Percentiles rank a stretch among this genome's conserved stretches.
These are phyloP conservation scores for Pangasius mekongensis DNA, from an alignment of 2,797 vertebrate genomes.

Conservation along the genomic window DNA sequence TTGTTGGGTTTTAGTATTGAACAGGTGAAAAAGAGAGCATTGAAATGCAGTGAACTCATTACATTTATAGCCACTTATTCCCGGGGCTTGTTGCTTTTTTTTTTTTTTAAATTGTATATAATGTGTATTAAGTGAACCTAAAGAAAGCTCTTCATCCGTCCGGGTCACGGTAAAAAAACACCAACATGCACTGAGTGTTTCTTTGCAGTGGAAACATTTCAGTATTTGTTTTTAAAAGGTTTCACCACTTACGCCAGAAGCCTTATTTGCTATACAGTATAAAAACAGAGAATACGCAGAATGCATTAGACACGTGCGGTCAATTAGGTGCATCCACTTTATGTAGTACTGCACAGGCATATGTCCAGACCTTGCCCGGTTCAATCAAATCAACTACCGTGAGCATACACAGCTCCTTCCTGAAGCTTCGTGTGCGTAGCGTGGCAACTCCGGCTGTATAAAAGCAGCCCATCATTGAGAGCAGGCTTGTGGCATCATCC, in stretches of 20 bases:
- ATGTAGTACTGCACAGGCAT: conserved; percentile 20
- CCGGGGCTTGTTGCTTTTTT: background rate
- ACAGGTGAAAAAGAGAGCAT: background rate
- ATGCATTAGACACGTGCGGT: background rate
- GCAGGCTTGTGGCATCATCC: conserved; percentile 65
- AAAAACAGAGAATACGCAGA: background rate
- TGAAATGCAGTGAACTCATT: too few species aligned
- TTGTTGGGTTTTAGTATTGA: background rate
- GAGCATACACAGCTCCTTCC: conserved; percentile 42
- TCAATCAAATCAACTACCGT: conserved; percentile 42
- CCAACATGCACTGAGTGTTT: background rate
- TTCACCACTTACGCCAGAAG: background rate
- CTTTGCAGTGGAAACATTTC: background rate
- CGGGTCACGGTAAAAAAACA: background rate
- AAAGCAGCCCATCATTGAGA: conserved; percentile 45
- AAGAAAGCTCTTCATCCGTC: background rate
- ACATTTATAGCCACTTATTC: background rate
- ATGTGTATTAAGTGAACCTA: background rate
- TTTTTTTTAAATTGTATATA: background rate
- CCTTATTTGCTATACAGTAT: background rate
- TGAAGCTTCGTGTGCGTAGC: background rate
- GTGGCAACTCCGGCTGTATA: conserved; percentile 21
- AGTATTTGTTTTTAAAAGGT: background rate
- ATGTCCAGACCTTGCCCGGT: conserved; percentile 33
- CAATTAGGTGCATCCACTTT: background rate